Evolutionary conservation across 2,888 invertebrate species (phyloP), one percentile per base, ranked within the genome.

Genomic region (Drosophila histrio): DNA sequence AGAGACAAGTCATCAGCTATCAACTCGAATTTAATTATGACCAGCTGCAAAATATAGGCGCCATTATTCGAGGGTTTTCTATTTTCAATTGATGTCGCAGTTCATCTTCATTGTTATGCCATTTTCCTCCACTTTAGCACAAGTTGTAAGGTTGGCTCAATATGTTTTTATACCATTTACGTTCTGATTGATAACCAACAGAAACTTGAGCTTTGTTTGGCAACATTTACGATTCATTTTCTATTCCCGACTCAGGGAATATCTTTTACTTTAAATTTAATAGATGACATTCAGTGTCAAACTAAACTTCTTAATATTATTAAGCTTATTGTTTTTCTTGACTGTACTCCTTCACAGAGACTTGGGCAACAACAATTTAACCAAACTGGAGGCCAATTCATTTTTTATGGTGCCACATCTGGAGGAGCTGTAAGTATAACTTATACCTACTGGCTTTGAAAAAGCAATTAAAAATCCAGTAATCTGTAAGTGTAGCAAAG

Each of bases 281-380:
- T 80, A 54, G 67, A 88, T 88, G 64, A 41, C 49, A 39, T 57
- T 68, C 15, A 17, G 39, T 61, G 22, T 47, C 36, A 38, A 47
- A n/a, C n/a, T 58, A 54, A 57, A 61, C 50, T 70, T 68, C 73
- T 72, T 76, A 67, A 87, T 74, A 49, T 72, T 50, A 26, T 38
- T 26, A 26, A 50, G 49, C 59, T 61, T 59, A 62, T 63, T 69
- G 24, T 60, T 88, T 84, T 19, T 4, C 32, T 39, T 75, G 38
- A 32, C 3, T 22, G 9, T 4, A 24, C 15, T 32, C 13, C 0
- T 43, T 50, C 24, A 4, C 95, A 96, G 96, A 90, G 96, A 96
- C 92, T 93, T 96, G 91, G 95, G 95, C 76, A 94, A 94, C 93
- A 96, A 96, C 93, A 96, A 96, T 92, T 94, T 96, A 90, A 95